Evolutionary conservation across 2,888 invertebrate species (phyloP).

Genomic region (Mamestra brassicae): DNA sequence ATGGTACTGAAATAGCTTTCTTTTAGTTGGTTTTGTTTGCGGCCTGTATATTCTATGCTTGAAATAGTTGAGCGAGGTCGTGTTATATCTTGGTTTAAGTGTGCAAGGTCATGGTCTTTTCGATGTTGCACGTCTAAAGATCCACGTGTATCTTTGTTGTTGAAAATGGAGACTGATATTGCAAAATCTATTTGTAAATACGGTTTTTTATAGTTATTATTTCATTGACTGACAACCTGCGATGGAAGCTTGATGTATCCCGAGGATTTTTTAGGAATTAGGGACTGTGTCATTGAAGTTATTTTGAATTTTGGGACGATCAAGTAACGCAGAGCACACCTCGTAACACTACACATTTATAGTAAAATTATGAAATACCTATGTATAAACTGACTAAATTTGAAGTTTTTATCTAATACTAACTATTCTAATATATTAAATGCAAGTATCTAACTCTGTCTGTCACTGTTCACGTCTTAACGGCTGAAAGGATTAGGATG

Average conservation of each 20-base stretch:
- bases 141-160: not conserved
- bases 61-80: conserved; percentile 40
- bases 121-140: not conserved
- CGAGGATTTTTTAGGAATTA: too few species aligned
- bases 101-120: conserved; percentile 46
- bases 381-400: too few species aligned
- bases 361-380: too few species aligned
- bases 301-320: not conserved
- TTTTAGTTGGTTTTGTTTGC: conserved; percentile 60
- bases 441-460: too few species aligned
- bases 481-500: too few species aligned
- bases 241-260: too few species aligned
- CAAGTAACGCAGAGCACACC: not conserved
- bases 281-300: not conserved
- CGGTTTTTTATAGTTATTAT: too few species aligned
- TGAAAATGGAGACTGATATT: conserved; percentile 9
- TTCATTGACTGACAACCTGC: too few species aligned
- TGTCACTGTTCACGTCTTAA: too few species aligned
- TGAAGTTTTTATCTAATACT: too few species aligned
- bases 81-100: conserved; percentile 10
- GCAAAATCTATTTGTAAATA: not conserved
- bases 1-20: conserved; percentile 66
- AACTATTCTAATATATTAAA: too few species aligned
- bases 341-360: too few species aligned
- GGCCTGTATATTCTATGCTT: conserved; percentile 42